Base-by-base conservation (phyloP, 2,797 vertebrate genomes). In the Notoglanidium macrostoma region DNA sequence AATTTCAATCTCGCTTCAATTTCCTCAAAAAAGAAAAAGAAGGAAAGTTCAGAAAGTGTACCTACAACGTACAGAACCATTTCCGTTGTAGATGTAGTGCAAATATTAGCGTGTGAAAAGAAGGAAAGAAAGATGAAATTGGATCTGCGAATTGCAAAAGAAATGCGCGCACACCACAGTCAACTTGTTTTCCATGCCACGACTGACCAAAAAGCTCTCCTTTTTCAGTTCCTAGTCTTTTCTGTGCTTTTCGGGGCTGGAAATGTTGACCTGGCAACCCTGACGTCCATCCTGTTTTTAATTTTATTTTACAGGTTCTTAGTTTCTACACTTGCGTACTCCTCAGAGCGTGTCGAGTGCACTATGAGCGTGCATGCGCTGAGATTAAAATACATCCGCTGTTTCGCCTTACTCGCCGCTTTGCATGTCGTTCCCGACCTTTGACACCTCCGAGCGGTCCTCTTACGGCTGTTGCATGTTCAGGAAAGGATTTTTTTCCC, bases 391-490 rank as follows among this genome's bases (percentile, higher is more conserved):
- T 12, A 65, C 26, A 72, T 44, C 77, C 35, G 7, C 78, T 23
- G 77, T 23, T 80, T 40, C 55, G 21, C 55, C 32, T n/a, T 78
- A 78, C 76, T 78, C 21, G 40, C 83, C 68, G 86, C 84, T 82
- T 91, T 86, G 40, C 85, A 86, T 68, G 78, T 4, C 23, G 26
- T 61, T 44, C 57, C 57, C 46, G 54, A 68, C 79, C 74, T 85
- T 15, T 35, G 70, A 84, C 85, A 23, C 82, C 84, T 63, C 79
- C 9, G 46, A 21, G 51, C n/a, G 44, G n/a, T 68, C 14, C 63
- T 54, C 46, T 68, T 51, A 14, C 11, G 17, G 29, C 46, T 51
- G 81, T 54, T 54, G 63, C 81, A 83, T 83, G 81, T 32, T 54
- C n/a, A 83, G 81, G 63, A 68, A 83, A 51, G n/a, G 81, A 10